Percentiles rank a stretch among this genome's conserved stretches.
phyloP scores from a whole-genome alignment of 2,888 invertebrate genomes.

The Chrysopilus asiliformis region DNA sequence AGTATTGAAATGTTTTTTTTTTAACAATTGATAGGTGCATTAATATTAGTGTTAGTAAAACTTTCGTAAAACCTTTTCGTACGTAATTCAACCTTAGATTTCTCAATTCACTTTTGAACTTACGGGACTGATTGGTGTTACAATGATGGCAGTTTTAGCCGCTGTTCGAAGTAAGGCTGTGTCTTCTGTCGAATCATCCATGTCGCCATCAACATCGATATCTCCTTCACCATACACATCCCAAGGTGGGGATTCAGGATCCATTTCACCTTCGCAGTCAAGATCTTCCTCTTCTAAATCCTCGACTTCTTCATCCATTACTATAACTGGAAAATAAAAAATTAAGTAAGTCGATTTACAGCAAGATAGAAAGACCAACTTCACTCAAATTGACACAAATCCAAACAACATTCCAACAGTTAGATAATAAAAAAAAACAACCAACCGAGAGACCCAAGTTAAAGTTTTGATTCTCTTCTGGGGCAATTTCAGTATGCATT shows the following conservation, averaged over 20 bases:
- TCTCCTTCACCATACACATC: conserved; percentile 36
- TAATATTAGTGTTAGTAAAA: too few relatives aligned
- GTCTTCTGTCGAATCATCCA: conserved; percentile 41
- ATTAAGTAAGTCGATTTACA: too few relatives aligned
- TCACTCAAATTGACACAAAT: too few relatives aligned
- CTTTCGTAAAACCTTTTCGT: too few relatives aligned
- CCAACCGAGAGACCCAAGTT: neutral
- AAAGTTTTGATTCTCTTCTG: neutral
- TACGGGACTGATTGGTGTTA: conserved; percentile 38
- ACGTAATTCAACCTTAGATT: too few relatives aligned
- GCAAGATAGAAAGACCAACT: too few relatives aligned
- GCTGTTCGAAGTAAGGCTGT: conserved; percentile 42
- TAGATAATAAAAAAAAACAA: conserved; percentile 5
- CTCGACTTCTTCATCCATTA: conserved; percentile 36
- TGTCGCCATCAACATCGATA: conserved; percentile 35
- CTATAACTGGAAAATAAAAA: conserved; percentile 25
- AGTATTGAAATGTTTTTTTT: too few relatives aligned
- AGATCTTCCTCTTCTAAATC: conserved; percentile 37
- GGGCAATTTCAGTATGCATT: too few relatives aligned
- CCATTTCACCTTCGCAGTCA: conserved; percentile 36
- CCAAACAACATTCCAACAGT: conserved; percentile 10
- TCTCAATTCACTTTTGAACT: conserved; percentile 13
- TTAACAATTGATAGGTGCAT: too few relatives aligned
- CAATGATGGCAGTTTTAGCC: conserved; percentile 38
- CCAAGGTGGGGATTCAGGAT: conserved; percentile 36